Evolutionary conservation across 2,113 vertebrate species (phyloP), one percentile per base, ranked within the genome.

Genomic region (Trematomus loennbergii): DNA sequence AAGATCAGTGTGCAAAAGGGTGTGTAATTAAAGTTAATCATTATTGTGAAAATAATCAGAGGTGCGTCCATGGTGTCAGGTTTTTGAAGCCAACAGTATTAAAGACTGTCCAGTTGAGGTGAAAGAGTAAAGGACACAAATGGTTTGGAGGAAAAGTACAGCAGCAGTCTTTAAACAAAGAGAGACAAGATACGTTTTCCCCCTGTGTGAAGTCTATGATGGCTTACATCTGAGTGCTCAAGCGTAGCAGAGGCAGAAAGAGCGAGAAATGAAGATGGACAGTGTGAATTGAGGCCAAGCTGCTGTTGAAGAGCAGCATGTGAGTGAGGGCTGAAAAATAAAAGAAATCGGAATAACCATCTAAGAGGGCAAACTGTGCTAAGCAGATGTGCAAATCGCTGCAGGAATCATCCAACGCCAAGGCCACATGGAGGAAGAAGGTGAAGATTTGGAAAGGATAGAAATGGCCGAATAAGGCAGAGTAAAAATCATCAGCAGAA

Each of bases 371-470:
- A 72, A 72, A 76, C 59, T 70, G 70, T 84, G 81, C 4, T 15
- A 71, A 64, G 69, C 79, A 84, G 81, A 86, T 88, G 87, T 90
- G 82, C 55, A 73, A 87, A 79, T 87, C 17, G 4, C 67, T 36
- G 64, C 66, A 75, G 70, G 70, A 85, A 81, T 75, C 48, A 52
- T 84, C 62, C 50, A 53, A 81, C 70, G 81, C 65, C 77, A 75
- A 72, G 43, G 71, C 62, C 77, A 58, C 68, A 29, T 45, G 72
- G 78, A 48, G 5, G 50, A 59, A 52, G 61, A n/a, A 15, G 18
- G n/a, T 29, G 40, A 61, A 15, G 48, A 54, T 52, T 50, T 49
- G 69, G 36, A 81, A 49, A 54, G 40, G 29, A 66, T 5, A 12
- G 12, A 58, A 63, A 69, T 20, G 49, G 7, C 15, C 9, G 29